phyloP scores from a whole-genome alignment of 2,113 vertebrate species.

The Sphaerodactylus townsendi region DNA sequence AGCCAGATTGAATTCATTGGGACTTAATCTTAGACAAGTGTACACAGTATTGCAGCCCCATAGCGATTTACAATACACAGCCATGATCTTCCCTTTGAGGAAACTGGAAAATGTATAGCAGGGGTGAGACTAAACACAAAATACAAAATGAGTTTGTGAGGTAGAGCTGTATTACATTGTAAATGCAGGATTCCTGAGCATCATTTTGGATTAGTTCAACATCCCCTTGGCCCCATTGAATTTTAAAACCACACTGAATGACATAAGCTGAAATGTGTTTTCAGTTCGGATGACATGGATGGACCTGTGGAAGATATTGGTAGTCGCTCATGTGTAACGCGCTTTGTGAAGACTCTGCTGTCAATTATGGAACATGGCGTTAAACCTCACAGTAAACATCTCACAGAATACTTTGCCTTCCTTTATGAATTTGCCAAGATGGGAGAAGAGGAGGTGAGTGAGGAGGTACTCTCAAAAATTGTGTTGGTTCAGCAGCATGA shows the following conservation, averaged over 20 bases:
- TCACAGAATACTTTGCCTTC: conserved; percentile 98
- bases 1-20: background rate
- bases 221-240: background rate
- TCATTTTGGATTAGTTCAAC: background rate
- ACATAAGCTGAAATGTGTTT: conserved; percentile 25
- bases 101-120: no score
- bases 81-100: no score
- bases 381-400: conserved; percentile 98
- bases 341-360: conserved; percentile 95
- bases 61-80: no score
- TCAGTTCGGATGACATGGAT: conserved; percentile 96
- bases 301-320: conserved; percentile 97
- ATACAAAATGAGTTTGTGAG: no score
- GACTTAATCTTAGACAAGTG: background rate
- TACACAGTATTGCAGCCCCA: background rate
- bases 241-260: background rate
- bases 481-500: background rate
- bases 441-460: conserved; percentile 95
- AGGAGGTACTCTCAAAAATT: background rate
- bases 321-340: conserved; percentile 95
- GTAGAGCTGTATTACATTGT: no score
- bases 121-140: no score
- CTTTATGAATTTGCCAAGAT: conserved; percentile 99
- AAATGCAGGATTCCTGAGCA: background rate
- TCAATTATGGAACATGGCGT: conserved; percentile 99